Conservation (phyloP, 2,888 invertebrate genomes). For the Amphipyra berbera region DNA sequence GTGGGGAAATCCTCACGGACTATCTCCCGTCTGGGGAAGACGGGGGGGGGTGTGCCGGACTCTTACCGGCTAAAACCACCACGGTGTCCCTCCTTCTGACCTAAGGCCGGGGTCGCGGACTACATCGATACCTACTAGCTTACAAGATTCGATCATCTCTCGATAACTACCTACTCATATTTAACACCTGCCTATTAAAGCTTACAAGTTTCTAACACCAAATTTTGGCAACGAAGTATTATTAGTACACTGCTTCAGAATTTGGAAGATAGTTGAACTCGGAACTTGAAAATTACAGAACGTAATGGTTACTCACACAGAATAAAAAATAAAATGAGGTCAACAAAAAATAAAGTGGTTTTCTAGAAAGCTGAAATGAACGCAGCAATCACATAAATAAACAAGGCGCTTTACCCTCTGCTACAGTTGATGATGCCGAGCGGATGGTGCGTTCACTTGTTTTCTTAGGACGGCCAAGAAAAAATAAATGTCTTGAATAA, state of each 20-base stretch:
- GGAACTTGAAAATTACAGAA: constrained; percentile 24
- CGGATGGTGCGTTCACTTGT: constrained; percentile 62
- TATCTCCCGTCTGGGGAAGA: too few relatives aligned
- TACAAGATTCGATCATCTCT: not conserved
- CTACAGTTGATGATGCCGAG: constrained; percentile 67
- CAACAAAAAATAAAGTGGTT: constrained; percentile 64
- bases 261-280: constrained; percentile 6
- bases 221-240: not conserved
- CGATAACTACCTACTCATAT: not conserved
- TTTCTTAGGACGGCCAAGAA: constrained; percentile 66
- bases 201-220: not conserved
- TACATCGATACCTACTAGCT: too few relatives aligned
- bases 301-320: constrained; percentile 44
- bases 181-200: not conserved
- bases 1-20: too few relatives aligned
- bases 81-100: too few relatives aligned
- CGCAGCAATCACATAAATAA: constrained; percentile 72
- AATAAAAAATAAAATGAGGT: constrained; percentile 56
- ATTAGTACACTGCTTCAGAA: not conserved
- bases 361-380: constrained; percentile 63
- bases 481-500: constrained; percentile 56
- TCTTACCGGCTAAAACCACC: too few relatives aligned
- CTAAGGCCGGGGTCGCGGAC: too few relatives aligned
- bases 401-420: constrained; percentile 62
- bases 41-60: too few relatives aligned